Percentiles rank a stretch among this genome's conserved stretches.
These are phyloP conservation scores for Micrasema minimum DNA, from an alignment of 1,140 invertebrate species.

Conservation along the genomic window DNA sequence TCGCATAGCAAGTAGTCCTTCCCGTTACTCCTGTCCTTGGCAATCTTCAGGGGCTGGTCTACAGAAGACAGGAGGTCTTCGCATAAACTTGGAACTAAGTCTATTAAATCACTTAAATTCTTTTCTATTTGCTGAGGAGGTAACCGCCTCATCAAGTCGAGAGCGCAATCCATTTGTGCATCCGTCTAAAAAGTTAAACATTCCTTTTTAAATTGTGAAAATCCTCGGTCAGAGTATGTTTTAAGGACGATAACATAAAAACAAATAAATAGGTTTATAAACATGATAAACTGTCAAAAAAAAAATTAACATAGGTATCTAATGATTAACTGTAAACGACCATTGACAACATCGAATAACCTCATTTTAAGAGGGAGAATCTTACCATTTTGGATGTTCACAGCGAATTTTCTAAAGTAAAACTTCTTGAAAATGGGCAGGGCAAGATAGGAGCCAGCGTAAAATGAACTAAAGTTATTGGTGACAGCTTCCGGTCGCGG, in stretches of 20 bases:
- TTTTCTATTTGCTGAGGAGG: conserved; percentile 99
- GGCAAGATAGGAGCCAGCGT: conserved; percentile 41
- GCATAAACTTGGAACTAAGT: conserved; percentile 94
- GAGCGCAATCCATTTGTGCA: conserved; percentile 97
- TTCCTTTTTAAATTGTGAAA: not conserved
- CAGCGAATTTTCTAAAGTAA: conserved; percentile 29
- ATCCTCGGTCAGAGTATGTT: not conserved
- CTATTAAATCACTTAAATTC: conserved; percentile 97
- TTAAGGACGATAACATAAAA: conserved; percentile 12
- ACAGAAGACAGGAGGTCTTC: conserved; percentile 98
- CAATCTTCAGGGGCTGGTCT: conserved; percentile 98
- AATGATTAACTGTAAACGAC: conserved; percentile 21
- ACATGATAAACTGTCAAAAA: conserved; percentile 31
- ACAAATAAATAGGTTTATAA: conserved; percentile 30
- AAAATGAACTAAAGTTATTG: conserved; percentile 42
- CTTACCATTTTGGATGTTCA: conserved; percentile 44
- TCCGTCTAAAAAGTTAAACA: conserved; percentile 80
- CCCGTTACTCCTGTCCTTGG: conserved; percentile 91
- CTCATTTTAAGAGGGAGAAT: not conserved
- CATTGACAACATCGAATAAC: too few species aligned
- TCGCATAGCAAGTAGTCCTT: conserved; percentile 99
- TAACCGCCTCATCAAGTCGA: conserved; percentile 98
- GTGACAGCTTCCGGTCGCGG: conserved; percentile 46
- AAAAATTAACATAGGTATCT: not conserved
- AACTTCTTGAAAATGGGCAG: conserved; percentile 41